phyloP scores from a whole-genome alignment of 2,797 vertebrate species.

The Molossus alvarezi region DNA sequence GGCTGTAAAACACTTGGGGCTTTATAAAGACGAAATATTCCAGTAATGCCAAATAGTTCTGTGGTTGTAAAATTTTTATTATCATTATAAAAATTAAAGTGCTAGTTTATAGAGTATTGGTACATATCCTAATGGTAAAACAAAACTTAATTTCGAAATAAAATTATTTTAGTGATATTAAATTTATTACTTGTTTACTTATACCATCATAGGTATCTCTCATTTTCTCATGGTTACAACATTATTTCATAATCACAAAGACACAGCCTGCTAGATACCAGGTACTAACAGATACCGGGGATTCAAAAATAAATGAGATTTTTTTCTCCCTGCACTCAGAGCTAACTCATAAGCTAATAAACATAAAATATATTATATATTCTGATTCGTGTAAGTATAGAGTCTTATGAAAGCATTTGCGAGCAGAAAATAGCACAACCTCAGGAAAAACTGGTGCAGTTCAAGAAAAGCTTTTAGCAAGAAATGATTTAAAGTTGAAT shows the following conservation, averaged over 20 bases:
- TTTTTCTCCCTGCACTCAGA: not conserved
- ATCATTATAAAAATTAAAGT: constrained; percentile 74
- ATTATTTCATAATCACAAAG: constrained; percentile 13
- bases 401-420: not conserved
- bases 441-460: not conserved
- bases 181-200: constrained; percentile 64
- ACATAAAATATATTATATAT: constrained; percentile 20
- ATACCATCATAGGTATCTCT: constrained; percentile 44
- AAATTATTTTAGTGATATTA: constrained; percentile 67
- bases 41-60: constrained; percentile 64
- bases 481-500: not conserved
- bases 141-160: constrained; percentile 70
- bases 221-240: not conserved
- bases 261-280: not conserved
- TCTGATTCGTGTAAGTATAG: not conserved
- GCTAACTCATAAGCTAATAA: constrained; percentile 17
- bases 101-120: constrained; percentile 52
- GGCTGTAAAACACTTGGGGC: not conserved
- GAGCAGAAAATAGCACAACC: not conserved
- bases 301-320: not conserved
- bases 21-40: constrained; percentile 68
- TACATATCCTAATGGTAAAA: constrained; percentile 75
- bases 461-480: not conserved
- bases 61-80: constrained; percentile 76
- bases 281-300: not conserved